Evolutionary conservation across 1,140 invertebrate species (phyloP).

Genomic region (Drosophila chauvacae): DNA sequence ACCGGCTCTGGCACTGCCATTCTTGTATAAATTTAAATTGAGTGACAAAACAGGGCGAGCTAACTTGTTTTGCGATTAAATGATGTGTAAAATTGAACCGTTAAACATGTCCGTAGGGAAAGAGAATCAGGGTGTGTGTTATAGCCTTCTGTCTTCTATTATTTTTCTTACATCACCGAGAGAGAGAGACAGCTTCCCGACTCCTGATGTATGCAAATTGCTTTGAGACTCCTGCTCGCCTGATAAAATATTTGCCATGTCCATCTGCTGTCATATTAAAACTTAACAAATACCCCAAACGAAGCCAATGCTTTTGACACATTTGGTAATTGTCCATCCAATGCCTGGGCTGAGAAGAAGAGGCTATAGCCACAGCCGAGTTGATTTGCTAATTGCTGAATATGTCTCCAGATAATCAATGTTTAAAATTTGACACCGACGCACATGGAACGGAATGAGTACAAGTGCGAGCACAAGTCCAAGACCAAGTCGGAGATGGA

Average conservation of each 20-base stretch:
- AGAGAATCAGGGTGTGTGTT: conserved; percentile 14
- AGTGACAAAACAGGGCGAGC: conserved; percentile 66
- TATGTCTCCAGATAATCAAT: conserved; percentile 85
- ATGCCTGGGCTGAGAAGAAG: background rate
- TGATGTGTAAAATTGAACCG: conserved; percentile 83
- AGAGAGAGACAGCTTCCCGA: conserved; percentile 17
- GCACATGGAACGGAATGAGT: conserved; percentile 16
- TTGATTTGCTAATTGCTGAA: conserved; percentile 85
- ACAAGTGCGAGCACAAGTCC: conserved; percentile 27
- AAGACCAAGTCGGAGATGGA: conserved; percentile 46
- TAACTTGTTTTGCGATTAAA: conserved; percentile 82
- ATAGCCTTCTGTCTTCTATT: background rate
- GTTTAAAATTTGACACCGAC: conserved; percentile 80
- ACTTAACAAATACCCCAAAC: conserved; percentile 60
- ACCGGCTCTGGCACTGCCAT: conserved; percentile 9
- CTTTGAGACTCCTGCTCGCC: conserved; percentile 35
- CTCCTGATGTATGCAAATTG: conserved; percentile 63
- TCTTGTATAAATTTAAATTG: conserved; percentile 79
- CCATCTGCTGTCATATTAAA: conserved; percentile 80
- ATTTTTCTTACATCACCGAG: conserved; percentile 3
- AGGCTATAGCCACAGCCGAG: conserved; percentile 64
- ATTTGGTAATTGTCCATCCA: conserved; percentile 72
- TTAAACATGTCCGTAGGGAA: conserved; percentile 76
- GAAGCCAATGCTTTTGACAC: conserved; percentile 70
- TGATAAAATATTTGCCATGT: conserved; percentile 61